Evolutionary conservation across 2,797 vertebrate species (phyloP), one percentile per base, ranked within the genome.

Genomic region (Cynodonichthys magdalenae): DNA sequence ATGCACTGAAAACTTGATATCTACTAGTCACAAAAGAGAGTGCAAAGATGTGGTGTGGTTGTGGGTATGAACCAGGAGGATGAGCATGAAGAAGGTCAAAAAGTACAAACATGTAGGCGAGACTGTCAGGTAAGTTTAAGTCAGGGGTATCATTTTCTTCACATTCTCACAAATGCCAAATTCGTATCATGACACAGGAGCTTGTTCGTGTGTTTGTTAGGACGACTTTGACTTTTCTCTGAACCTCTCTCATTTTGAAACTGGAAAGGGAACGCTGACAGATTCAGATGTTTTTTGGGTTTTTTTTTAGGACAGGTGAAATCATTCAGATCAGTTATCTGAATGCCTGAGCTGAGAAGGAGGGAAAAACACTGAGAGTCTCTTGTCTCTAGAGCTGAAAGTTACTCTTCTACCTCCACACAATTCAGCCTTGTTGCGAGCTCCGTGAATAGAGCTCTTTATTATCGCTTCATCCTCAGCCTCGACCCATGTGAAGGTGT

Each of bases 391-490:
- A 64, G 58, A 41, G 76, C 63, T 59, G 47, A 79, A 79, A 79
- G 76, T 83, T 79, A 50, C 75, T 44, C 47, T 66, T 80, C 71
- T 71, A 75, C 70, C 78, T 80, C 81, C 65, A 69, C 82, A 88
- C 86, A 91, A 87, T 88, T 70, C 74, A 70, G 79, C 84, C 82
- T 83, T 87, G 86, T 89, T 87, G 78, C 65, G 8, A 77, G 63
- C 61, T 69, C 74, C 56, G 61, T 84, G 77, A 90, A 88, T 82
- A 77, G 83, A 80, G 77, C 71, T 76, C 79, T 86, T 87, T 83
- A 87, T 87, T 77, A 86, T 88, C 82, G 48, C 80, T 77, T 75
- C 80, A 71, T 80, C 85, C 83, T 84, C 76, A 55, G 75, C 66
- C 71, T 79, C 75, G 58, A 70, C 59, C 70, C 80, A 66, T 78